Evolutionary conservation across 2,113 vertebrate species (phyloP).

Genomic region (Australoheros scitulus): DNA sequence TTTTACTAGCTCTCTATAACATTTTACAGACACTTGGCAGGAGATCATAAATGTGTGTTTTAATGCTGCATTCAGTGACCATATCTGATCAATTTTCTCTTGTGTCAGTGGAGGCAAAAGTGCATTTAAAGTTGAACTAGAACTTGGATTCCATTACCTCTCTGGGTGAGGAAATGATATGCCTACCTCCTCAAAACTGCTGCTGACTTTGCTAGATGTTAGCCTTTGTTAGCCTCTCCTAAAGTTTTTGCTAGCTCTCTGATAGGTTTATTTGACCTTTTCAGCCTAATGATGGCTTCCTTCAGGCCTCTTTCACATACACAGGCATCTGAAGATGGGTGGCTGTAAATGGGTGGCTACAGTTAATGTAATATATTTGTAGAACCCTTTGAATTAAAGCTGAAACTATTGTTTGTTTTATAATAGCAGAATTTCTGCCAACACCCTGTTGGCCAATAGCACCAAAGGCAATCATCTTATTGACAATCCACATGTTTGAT

Average conservation of each 20-base stretch:
- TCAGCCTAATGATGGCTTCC: not conserved
- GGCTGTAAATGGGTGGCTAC: not conserved
- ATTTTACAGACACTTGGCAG: constrained; percentile 2
- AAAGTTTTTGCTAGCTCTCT: not conserved
- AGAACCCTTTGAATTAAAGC: not conserved
- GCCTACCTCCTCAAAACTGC: too few relatives aligned
- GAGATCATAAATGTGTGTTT: not conserved
- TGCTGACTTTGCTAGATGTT: too few relatives aligned
- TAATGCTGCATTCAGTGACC: not conserved
- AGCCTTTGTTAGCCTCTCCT: not conserved
- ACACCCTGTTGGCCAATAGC: too few relatives aligned
- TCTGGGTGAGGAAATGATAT: not conserved
- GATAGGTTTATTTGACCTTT: not conserved
- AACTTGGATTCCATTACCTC: not conserved
- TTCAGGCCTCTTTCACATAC: not conserved
- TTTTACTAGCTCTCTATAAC: constrained; percentile 11
- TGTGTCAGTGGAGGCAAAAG: not conserved
- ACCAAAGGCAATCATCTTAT: not conserved
- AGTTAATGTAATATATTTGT: accelerated
- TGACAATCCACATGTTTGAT: not conserved
- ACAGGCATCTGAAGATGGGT: not conserved
- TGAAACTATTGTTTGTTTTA: not conserved
- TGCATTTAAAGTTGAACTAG: not conserved
- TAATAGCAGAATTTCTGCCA: not conserved
- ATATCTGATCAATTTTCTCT: not conserved